phyloP scores from a whole-genome alignment of 2,888 invertebrate species.

The Clistopyga incitator region DNA sequence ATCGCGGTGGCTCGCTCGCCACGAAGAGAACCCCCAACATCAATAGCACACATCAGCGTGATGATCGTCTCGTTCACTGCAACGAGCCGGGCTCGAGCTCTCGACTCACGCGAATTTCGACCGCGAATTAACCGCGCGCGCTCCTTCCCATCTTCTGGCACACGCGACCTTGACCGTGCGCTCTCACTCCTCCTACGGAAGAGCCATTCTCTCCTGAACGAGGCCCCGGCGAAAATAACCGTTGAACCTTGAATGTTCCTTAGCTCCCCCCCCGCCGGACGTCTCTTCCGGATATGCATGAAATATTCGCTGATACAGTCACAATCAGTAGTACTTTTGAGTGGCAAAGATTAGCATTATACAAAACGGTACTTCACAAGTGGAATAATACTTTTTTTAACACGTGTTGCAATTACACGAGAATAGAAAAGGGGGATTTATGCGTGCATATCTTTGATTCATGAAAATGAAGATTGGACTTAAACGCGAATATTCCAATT shows the following conservation, averaged over 20 bases:
- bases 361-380: too few species aligned
- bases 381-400: too few species aligned
- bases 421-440: too few species aligned
- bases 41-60: background rate
- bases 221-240: slow-evolving; percentile 13
- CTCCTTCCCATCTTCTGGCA: slow-evolving; percentile 8
- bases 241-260: slow-evolving; percentile 6
- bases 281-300: background rate
- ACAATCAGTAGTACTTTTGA: background rate
- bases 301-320: background rate
- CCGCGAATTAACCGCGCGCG: slow-evolving; percentile 15
- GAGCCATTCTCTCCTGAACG: slow-evolving; percentile 5
- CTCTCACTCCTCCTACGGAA: slow-evolving; percentile 18
- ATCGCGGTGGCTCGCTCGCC: slow-evolving; percentile 40
- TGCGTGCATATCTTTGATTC: too few species aligned
- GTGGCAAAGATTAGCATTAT: too few species aligned
- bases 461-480: too few species aligned
- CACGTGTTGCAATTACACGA: too few species aligned
- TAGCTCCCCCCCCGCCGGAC: background rate
- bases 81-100: slow-evolving; percentile 7
- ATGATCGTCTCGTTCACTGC: slow-evolving; percentile 21
- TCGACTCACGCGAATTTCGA: slow-evolving; percentile 34
- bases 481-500: too few species aligned
- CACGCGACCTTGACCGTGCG: slow-evolving; percentile 46
- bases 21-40: slow-evolving; percentile 28